These are phyloP conservation scores for Drosophila falleni DNA, from an alignment of 2,888 invertebrate genomes.

Conservation along the genomic window DNA sequence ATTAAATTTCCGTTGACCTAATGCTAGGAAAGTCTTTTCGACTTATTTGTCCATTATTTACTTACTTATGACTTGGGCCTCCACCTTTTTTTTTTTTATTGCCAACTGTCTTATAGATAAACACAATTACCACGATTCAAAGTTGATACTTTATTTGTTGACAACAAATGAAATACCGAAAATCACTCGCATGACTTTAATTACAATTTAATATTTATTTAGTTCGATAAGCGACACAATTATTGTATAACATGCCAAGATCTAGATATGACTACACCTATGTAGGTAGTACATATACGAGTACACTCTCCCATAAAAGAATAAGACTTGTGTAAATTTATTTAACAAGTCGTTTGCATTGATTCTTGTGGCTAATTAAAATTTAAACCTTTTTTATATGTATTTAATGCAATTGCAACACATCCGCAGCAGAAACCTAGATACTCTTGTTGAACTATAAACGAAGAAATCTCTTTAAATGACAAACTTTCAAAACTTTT, in stretches of 20 bases:
- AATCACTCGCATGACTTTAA: constrained; percentile 82
- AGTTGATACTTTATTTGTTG: constrained; percentile 41
- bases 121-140: constrained; percentile 46
- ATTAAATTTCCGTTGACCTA: constrained; percentile 73
- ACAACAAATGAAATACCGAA: constrained; percentile 46
- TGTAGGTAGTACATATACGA: constrained; percentile 31
- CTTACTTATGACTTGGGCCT: constrained; percentile 13
- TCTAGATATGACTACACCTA: constrained; percentile 65
- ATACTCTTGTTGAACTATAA: background rate
- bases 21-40: constrained; percentile 66
- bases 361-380: constrained; percentile 66
- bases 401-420: constrained; percentile 36
- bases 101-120: constrained; percentile 66
- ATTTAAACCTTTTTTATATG: constrained; percentile 72
- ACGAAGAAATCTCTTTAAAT: background rate
- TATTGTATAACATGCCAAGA: constrained; percentile 47
- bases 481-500: too few species aligned
- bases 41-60: constrained; percentile 82
- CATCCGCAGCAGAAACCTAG: background rate
- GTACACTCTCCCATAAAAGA: background rate
- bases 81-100: too few species aligned
- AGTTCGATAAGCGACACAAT: constrained; percentile 75
- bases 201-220: constrained; percentile 82
- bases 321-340: constrained; percentile 71
- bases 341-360: constrained; percentile 55